A percentile compares a stretch with the other conserved stretches of the same genome.
Conservation (phyloP, 2,113 vertebrate species). For the Leptocoma aspasia region DNA sequence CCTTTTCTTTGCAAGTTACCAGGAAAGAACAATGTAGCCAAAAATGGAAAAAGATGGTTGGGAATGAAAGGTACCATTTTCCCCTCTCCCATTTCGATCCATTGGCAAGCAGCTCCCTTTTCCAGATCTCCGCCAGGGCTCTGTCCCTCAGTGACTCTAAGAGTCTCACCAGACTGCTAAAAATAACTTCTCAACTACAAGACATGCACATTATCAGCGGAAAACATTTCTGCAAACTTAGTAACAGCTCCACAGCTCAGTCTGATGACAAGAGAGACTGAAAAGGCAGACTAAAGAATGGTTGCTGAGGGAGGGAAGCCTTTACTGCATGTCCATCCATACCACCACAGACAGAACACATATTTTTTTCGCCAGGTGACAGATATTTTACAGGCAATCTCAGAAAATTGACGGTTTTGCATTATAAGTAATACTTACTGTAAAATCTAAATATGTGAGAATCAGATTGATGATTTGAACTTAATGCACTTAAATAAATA, state of each 20-base stretch:
- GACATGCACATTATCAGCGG: background rate
- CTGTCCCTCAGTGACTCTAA: background rate
- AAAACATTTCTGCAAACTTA: slow-evolving; percentile 19
- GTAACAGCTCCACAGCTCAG: background rate
- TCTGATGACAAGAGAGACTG: background rate
- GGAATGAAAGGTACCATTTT: background rate
- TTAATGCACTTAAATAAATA: background rate
- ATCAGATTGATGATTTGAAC: background rate
- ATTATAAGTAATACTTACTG: background rate
- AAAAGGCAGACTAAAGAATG: background rate
- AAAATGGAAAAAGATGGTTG: background rate
- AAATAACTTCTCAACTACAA: slow-evolving; percentile 35
- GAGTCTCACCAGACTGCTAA: slow-evolving; percentile 4
- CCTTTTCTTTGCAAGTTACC: background rate
- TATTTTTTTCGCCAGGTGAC: fast-evolving
- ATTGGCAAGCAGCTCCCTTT: background rate
- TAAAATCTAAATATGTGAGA: background rate
- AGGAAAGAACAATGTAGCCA: background rate
- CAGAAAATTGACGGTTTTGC: background rate
- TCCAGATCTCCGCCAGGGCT: background rate
- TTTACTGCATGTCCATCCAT: background rate
- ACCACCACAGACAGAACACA: fast-evolving
- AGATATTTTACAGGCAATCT: background rate
- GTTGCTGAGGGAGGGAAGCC: background rate
- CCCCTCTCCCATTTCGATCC: background rate